These are phyloP conservation scores for Autographa gamma DNA, from an alignment of 2,888 invertebrate genomes.

Conservation along the genomic window DNA sequence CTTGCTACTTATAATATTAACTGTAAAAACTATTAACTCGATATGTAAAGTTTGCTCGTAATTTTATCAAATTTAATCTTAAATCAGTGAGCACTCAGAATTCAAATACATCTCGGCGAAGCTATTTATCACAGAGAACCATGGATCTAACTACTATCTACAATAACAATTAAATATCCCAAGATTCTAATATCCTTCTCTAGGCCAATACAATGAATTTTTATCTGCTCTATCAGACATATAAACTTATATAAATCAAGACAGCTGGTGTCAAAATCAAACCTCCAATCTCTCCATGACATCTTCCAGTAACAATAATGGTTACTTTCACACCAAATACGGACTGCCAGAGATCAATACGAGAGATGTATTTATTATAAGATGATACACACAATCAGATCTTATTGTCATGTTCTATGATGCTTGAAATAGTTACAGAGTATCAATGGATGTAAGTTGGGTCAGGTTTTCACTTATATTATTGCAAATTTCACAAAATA, in stretches of 20 bases:
- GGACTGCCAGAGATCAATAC: constrained; percentile 27
- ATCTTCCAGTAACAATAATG: constrained; percentile 23
- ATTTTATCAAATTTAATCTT: no score
- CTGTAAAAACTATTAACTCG: no score
- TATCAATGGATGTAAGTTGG: constrained; percentile 33
- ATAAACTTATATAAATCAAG: not conserved
- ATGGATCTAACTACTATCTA: no score
- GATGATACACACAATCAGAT: constrained; percentile 35
- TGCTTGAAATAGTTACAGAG: constrained; percentile 17
- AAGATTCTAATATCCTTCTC: no score
- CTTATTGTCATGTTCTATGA: constrained; percentile 15
- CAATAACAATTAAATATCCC: no score
- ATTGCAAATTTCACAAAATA: no score
- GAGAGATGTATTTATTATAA: constrained; percentile 21
- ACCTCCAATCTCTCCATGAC: not conserved
- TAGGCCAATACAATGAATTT: no score
- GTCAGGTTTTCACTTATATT: not conserved
- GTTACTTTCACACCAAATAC: constrained; percentile 54
- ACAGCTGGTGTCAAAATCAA: not conserved
- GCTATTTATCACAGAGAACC: no score
- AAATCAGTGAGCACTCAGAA: no score
- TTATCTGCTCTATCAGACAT: not conserved
- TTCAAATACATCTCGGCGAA: no score
- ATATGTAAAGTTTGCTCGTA: not conserved
- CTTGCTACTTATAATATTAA: not conserved